phyloP scores from a whole-genome alignment of 2,797 vertebrate genomes.

The Lacerta viridis region DNA sequence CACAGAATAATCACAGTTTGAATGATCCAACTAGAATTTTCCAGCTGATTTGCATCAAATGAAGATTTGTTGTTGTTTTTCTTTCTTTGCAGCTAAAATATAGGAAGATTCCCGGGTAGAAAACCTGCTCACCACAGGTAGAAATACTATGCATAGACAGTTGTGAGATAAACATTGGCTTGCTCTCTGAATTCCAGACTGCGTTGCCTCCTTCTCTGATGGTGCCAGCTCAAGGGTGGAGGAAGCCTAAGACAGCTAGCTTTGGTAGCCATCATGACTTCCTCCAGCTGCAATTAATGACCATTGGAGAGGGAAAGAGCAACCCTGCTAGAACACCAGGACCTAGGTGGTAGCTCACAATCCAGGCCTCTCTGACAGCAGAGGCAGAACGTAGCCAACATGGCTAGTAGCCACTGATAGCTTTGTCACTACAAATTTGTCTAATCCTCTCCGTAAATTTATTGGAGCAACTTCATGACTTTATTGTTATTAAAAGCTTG shows the following conservation, averaged over 20 bases:
- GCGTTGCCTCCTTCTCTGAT: background rate
- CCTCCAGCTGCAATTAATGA: too few species aligned
- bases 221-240: background rate
- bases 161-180: background rate
- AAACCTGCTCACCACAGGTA: background rate
- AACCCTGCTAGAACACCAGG: too few species aligned
- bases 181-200: background rate
- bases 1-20: conserved; percentile 66
- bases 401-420: too few species aligned
- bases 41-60: conserved; percentile 48
- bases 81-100: conserved; percentile 39
- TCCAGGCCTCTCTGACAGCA: too few species aligned
- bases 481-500: background rate
- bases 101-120: background rate
- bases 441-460: background rate
- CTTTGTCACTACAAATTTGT: too few species aligned
- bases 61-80: conserved; percentile 1
- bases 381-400: too few species aligned
- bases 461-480: background rate
- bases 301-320: too few species aligned
- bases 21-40: conserved; percentile 67
- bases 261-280: too few species aligned
- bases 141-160: background rate
- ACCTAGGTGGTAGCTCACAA: too few species aligned
- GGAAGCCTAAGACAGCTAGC: background rate